Evolutionary conservation across 2,113 vertebrate genomes (phyloP).

Genomic region (Phoxinus phoxinus): DNA sequence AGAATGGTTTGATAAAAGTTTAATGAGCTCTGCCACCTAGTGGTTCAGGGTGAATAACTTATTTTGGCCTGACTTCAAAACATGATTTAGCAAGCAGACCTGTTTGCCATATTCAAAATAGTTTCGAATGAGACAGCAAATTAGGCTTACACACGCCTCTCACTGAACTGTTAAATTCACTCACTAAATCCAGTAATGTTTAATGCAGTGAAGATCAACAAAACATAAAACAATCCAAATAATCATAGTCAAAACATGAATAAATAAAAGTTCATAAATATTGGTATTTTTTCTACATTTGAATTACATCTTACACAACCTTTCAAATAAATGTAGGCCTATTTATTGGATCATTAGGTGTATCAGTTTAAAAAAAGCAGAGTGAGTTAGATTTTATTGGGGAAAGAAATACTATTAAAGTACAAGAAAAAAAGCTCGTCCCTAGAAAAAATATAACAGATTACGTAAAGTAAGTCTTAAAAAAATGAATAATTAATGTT

Average conservation of each 20-base stretch:
- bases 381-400: neutral
- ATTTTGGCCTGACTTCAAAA: neutral
- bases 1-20: neutral
- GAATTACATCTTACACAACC: neutral
- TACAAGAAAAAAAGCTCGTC: too few relatives aligned
- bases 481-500: neutral
- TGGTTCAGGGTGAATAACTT: neutral
- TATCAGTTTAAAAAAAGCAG: neutral
- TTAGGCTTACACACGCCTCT: neutral
- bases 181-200: neutral
- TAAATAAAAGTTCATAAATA: neutral
- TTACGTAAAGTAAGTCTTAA: constrained; percentile 2
- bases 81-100: neutral
- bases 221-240: neutral
- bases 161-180: neutral
- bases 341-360: neutral
- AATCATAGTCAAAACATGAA: neutral
- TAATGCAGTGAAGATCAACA: neutral
- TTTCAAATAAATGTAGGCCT: neutral
- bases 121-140: neutral
- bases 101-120: neutral
- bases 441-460: neutral
- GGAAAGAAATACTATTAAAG: neutral
- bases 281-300: neutral
- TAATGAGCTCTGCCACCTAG: constrained; percentile 12